Base-by-base conservation (phyloP, 2,113 vertebrate genomes). In the Nesoenas mayeri region DNA sequence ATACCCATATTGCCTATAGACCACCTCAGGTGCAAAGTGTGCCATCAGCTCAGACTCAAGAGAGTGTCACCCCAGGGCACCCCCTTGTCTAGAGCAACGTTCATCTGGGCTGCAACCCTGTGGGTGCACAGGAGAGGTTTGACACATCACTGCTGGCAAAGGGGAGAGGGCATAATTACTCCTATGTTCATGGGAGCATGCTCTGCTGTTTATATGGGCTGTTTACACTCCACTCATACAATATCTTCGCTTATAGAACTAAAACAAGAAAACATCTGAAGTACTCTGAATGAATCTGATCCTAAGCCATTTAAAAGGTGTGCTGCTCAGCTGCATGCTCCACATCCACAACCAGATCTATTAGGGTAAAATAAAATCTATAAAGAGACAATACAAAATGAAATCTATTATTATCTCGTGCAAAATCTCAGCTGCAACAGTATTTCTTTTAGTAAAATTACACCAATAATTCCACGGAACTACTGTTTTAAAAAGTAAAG, bases 131-230 rank as follows among this genome's bases (percentile, higher is more conserved):
- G 26, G 12, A 36, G 28, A 29, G 13, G 13, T 34, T 72, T 77
- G 58, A 11, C 10, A 9, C 26, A 18, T 50, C 20, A 1, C 10
- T 24, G 4, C 25, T n/a, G 40, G 11, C 42, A 25, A 31, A 57
- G 18, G 20, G 16, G 7, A 22, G 75, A 69, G 36, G 9, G 13
- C 24, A 40, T 21, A 50, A 7, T 12, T 19, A 6, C 12, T 69
- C 34, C 18, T 28, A 2, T 6, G 5, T 1, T 8, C 19, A n/a
- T 1, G 4, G 47, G 3, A 86, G 5, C 13, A 10, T 2, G 2
- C 5, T 14, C 47, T 50, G 64, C 9, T 62, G 8, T 38, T 80
- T 70, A 61, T 48, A 25, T 29, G 44, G 28, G 4, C 28, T 61
- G 10, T 70, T 50, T 61, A 15, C 18, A 21, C 26, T 44, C 70